Percentiles rank a stretch among this genome's conserved stretches.
Evolutionary conservation across 1,140 invertebrate species (phyloP).

Genomic region (Drosophila yakuba): DNA sequence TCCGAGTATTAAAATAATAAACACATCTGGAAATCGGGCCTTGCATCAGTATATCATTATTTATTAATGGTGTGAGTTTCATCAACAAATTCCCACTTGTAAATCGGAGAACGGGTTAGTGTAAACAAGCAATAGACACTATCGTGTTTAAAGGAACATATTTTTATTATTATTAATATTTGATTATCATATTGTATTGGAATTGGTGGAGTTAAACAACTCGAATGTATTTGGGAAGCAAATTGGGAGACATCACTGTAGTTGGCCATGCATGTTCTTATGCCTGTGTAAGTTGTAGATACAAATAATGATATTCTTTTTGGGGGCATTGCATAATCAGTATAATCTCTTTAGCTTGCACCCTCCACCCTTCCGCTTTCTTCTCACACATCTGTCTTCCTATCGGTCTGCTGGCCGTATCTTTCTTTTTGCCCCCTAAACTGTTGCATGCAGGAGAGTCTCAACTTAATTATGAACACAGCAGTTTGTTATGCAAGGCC

Average conservation of each 20-base stretch:
- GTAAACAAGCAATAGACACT: background rate
- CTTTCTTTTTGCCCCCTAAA: conserved; percentile 6
- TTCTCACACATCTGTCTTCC: background rate
- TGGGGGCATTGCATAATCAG: conserved; percentile 42
- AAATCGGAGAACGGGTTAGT: background rate
- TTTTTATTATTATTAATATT: background rate
- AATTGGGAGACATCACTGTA: conserved; percentile 13
- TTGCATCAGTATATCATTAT: conserved; percentile 31
- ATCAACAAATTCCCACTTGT: conserved; percentile 14
- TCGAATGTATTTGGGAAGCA: background rate
- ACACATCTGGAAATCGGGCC: conserved; percentile 16
- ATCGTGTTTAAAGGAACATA: conserved; percentile 4
- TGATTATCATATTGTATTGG: background rate
- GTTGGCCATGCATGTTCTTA: conserved; percentile 8
- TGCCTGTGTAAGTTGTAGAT: conserved; percentile 11
- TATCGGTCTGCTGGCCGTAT: background rate
- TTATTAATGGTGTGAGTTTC: conserved; percentile 20
- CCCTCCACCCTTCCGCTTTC: background rate
- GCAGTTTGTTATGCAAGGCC: conserved; percentile 52
- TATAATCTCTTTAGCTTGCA: conserved; percentile 11
- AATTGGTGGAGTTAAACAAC: background rate
- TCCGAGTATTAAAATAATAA: conserved; percentile 12
- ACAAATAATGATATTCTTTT: conserved; percentile 42
- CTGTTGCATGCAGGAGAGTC: conserved; percentile 13
- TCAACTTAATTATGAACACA: conserved; percentile 39